phyloP scores from a whole-genome alignment of 2,113 vertebrate species.

The Zosterops lateralis region DNA sequence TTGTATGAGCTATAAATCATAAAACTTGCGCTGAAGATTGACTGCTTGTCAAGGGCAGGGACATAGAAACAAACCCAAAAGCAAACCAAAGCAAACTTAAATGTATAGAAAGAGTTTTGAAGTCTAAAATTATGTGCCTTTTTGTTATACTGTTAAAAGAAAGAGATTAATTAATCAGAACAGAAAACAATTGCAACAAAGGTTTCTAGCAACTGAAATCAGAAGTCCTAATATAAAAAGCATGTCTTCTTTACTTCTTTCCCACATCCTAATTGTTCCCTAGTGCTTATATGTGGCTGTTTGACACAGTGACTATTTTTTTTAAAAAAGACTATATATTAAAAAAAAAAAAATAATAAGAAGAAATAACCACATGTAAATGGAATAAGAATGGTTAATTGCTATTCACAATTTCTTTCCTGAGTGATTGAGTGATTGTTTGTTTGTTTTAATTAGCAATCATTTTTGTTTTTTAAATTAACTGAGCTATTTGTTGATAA shows the following conservation, averaged over 20 bases:
- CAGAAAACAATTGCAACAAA: neutral
- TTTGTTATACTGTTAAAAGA: neutral
- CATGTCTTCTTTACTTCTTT: neutral
- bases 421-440: neutral
- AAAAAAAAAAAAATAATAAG: neutral
- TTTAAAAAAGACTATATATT: neutral
- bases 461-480: neutral
- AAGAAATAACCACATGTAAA: neutral
- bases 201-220: neutral
- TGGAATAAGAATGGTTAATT: neutral
- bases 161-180: neutral
- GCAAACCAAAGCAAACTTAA: neutral
- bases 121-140: neutral
- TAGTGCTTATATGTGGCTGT: neutral
- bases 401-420: neutral
- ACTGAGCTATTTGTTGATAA: neutral
- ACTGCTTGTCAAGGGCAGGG: slow-evolving; percentile 15
- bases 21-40: slow-evolving; percentile 14
- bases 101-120: neutral
- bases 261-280: neutral
- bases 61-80: slow-evolving; percentile 24
- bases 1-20: slow-evolving; percentile 18
- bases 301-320: neutral
- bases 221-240: neutral
- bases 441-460: neutral